Evolutionary conservation across 2,113 vertebrate species (phyloP), one percentile per base, ranked within the genome.

Genomic region (Scopus umbretta): DNA sequence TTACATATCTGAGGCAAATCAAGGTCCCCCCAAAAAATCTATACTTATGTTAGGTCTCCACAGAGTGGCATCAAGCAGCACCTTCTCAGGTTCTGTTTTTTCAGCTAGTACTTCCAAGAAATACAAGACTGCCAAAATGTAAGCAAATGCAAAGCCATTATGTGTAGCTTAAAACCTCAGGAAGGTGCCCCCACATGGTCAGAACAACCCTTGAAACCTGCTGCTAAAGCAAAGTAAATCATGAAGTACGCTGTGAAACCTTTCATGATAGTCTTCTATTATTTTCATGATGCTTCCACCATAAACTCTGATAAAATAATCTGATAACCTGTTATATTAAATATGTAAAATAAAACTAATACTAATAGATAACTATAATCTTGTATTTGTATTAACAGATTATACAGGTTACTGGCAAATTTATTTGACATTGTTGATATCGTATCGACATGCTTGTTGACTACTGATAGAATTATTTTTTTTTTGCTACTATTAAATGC

Each of bases 11-110:
- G 30, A 91, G 7, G 17, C 16, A 66, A 74, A 50, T 27, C 11
- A 58, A 15, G 1, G 27, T n/a, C 5, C 9, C 11, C 9, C 0
- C 6, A 47, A 71, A 73, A 63, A 43, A n/a, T 5, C 8, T 26
- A 1, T 8, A 36, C 32, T 81, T 70, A 67, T 55, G 25, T 43
- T 36, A 67, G 27, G 47, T 36, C 26, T 52, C 38, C n/a, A 76
- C 2, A 74, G 20, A 42, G 21, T 6, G 6, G 18, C 16, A 74
- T 30, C 22, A 67, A 76, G 26, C 34, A 52, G 38, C 8, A 32
- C 23, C 19, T 40, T 62, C 43, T 13, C 34, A 7, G 20, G 19
- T 30, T 89, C 29, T 74, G 19, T 17, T 36, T 82, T 59, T 75
- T 71, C 73, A 83, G 72, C 13, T 23, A 40, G 5, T 71, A 59